Base-by-base conservation (phyloP, 2,113 vertebrate species). In the Helogale parvula region DNA sequence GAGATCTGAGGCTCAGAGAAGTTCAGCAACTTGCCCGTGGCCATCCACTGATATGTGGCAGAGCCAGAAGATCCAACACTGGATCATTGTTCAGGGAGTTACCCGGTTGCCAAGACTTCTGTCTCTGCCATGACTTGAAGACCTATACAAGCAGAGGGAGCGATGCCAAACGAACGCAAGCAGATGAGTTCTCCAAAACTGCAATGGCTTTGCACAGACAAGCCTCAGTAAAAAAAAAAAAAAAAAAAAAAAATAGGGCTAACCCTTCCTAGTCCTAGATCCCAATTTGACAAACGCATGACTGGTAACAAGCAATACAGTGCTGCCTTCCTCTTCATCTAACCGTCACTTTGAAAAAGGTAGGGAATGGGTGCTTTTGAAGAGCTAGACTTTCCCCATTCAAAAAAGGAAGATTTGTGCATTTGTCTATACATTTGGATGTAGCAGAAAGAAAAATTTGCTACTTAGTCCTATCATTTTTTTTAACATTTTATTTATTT, bases 11-110 rank as follows among this genome's bases (percentile, higher is more conserved):
- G 65, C 77, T 92, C 79, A n/a, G 68, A 88, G 65, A 85, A 93
- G 84, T 85, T 89, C 47, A 88, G 38, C 68, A 89, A 86, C 17
- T 80, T 93, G 89, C 66, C 84, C 41, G 41, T 81, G 47, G 54
- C 29, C 66, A 68, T 52, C 72, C 57, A 52, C 52, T 52, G 19
- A 96, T 29, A 23, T 69, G 50, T 47, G 38, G 57, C 7, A 84
- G 72, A 90, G n/a, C 66, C 71, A 91, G 60, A 94, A 90, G 92
- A 96, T 54, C 71, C 41, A 76, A 76, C 84, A 92, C 68, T 85
- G 66, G 45, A 77, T 93, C n/a, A 38, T 91, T 71, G 71, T 90
- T 92, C 82, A 60, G 71, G 71, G 35, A 33, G 38, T 86, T 84
- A 66, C 29, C 68, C 85, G 81, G 50, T 91, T 96, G 86, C 52